These are phyloP conservation scores for Aplochiton taeniatus DNA, from an alignment of 2,797 vertebrate genomes.

Conservation along the genomic window DNA sequence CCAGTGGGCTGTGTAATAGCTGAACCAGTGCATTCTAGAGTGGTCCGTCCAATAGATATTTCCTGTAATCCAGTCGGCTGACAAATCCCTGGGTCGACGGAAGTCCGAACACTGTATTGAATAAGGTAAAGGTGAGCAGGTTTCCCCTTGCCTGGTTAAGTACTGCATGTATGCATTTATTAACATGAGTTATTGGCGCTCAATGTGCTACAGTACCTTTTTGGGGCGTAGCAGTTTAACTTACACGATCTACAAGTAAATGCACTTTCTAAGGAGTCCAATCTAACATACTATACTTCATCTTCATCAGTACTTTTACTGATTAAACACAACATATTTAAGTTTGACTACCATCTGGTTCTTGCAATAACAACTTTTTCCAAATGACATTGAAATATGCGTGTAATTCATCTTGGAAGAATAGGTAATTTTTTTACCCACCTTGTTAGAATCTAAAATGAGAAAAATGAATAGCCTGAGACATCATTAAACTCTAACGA, in stretches of 20 bases:
- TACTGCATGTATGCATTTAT: no score
- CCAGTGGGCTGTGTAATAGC: constrained; percentile 98
- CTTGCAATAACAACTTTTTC: constrained; percentile 1
- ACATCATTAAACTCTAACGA: constrained; percentile 15
- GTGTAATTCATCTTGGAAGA: constrained; percentile 14
- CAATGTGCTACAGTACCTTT: no score
- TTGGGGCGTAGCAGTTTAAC: background rate
- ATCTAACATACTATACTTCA: no score
- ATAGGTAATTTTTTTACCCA: constrained; percentile 13
- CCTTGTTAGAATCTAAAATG: constrained; percentile 12
- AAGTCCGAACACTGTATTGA: constrained; percentile 90
- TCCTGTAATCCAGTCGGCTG: constrained; percentile 97
- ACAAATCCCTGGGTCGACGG: constrained; percentile 91
- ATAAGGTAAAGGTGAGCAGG: no score
- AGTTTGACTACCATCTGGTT: background rate
- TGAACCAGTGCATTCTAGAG: constrained; percentile 99
- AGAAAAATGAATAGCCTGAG: constrained; percentile 6
- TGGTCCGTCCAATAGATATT: constrained; percentile 99
- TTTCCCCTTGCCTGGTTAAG: no score
- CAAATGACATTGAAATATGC: constrained; percentile 15
- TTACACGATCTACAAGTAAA: background rate
- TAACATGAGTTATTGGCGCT: no score
- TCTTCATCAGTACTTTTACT: constrained; percentile 1
- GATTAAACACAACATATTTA: constrained; percentile 1
- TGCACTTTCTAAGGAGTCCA: background rate